A percentile compares a stretch with the other conserved stretches of the same genome.
These are phyloP conservation scores for Macrosiphum euphorbiae DNA, from an alignment of 2,888 invertebrate genomes.

Conservation along the genomic window DNA sequence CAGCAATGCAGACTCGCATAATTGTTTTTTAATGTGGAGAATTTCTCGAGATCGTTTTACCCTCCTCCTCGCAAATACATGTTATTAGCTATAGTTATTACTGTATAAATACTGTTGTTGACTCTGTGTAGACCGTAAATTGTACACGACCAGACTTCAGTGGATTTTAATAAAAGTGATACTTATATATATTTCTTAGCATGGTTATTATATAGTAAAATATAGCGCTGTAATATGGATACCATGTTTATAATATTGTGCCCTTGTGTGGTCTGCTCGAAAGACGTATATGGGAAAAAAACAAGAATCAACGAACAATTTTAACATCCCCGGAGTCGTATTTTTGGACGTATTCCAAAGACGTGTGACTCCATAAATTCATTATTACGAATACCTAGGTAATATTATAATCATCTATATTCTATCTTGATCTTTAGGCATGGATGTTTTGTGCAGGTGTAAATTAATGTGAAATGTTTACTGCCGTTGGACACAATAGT, in stretches of 20 bases:
- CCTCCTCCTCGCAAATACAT: constrained; percentile 43
- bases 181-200: constrained; percentile 71
- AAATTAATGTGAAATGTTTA: not conserved
- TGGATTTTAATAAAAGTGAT: constrained; percentile 34
- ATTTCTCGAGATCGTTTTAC: constrained; percentile 26
- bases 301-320: constrained; percentile 17
- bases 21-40: constrained; percentile 37
- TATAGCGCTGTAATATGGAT: constrained; percentile 68
- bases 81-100: constrained; percentile 45
- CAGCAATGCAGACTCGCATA: not conserved
- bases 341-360: not conserved
- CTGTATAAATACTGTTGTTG: constrained; percentile 9
- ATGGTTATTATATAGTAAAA: constrained; percentile 66
- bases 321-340: not conserved
- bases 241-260: constrained; percentile 21
- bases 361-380: not conserved
- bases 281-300: constrained; percentile 43
- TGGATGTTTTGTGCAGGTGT: not conserved
- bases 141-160: constrained; percentile 28
- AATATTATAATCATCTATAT: not conserved
- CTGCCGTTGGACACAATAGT: not conserved
- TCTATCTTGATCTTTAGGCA: not conserved
- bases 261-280: constrained; percentile 53
- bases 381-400: not conserved
- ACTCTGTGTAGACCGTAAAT: not conserved